These are phyloP conservation scores for Zalophus californianus DNA, from an alignment of 2,797 vertebrate species.

Conservation along the genomic window DNA sequence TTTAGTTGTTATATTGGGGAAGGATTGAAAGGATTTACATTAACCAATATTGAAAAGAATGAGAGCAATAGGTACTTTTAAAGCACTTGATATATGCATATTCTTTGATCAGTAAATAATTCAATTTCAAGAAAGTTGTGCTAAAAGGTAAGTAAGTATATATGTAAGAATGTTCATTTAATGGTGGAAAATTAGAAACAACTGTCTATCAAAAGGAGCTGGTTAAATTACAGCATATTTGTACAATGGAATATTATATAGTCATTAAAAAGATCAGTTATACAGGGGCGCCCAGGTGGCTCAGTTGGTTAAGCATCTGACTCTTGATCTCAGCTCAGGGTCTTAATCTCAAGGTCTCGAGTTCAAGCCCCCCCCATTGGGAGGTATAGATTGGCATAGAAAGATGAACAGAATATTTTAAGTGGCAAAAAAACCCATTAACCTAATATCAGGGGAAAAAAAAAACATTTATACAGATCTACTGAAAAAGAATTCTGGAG, in stretches of 20 bases:
- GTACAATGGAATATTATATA: not conserved
- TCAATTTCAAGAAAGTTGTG: not conserved
- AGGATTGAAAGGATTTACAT: not conserved
- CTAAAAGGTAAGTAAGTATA: not conserved
- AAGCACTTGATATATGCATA: not conserved
- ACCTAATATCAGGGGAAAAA: not conserved
- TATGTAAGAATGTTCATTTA: not conserved
- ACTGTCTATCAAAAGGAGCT: not conserved
- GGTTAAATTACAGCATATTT: not conserved
- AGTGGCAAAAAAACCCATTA: not conserved
- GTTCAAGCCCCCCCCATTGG: not conserved
- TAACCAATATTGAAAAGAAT: not conserved
- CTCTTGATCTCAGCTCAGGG: not conserved
- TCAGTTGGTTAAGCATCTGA: not conserved
- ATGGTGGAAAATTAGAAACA: not conserved
- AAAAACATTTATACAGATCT: not conserved
- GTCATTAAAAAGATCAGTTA: not conserved
- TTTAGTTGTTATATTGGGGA: not conserved
- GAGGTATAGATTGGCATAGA: not conserved
- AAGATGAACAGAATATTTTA: slow-evolving; percentile 10
- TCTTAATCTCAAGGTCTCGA: not conserved
- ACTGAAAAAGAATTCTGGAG: not conserved
- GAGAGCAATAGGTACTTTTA: not conserved
- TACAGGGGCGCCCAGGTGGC: not conserved
- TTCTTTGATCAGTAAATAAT: not conserved